Conservation (phyloP, 2,888 invertebrate species). For the Nymphalis c-album region DNA sequence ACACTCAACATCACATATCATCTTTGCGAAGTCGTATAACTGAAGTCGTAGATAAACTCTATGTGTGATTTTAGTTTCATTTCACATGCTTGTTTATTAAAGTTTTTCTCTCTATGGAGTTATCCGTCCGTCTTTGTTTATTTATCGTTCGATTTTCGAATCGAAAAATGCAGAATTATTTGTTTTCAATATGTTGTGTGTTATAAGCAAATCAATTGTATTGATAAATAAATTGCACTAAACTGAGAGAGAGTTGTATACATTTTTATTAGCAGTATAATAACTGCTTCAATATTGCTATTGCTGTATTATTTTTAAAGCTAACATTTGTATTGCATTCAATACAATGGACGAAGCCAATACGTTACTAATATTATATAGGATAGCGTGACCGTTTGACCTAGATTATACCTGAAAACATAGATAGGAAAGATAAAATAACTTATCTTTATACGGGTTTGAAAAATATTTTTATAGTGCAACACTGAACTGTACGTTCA, state of each 20-base stretch:
- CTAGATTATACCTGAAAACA: background rate
- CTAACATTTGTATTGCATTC: conserved; percentile 3
- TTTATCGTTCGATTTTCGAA: too few relatives aligned
- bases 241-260: background rate
- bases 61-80: too few relatives aligned
- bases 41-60: too few relatives aligned
- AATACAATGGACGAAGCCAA: background rate
- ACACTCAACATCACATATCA: too few relatives aligned
- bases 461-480: background rate
- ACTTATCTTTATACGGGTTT: conserved; percentile 2
- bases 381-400: conserved; percentile 4
- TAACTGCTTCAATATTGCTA: background rate
- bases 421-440: background rate
- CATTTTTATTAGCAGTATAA: background rate
- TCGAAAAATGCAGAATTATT: too few relatives aligned
- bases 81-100: too few relatives aligned
- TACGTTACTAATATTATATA: background rate
- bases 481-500: background rate
- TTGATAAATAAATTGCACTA: too few relatives aligned
- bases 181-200: too few relatives aligned
- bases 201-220: too few relatives aligned
- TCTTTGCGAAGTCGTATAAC: too few relatives aligned
- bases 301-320: background rate
- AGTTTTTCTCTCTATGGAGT: too few relatives aligned
- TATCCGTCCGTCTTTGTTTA: too few relatives aligned